Base-by-base conservation (phyloP, 2,113 vertebrate species). In the Cryptoleucopteryx plumbea region DNA sequence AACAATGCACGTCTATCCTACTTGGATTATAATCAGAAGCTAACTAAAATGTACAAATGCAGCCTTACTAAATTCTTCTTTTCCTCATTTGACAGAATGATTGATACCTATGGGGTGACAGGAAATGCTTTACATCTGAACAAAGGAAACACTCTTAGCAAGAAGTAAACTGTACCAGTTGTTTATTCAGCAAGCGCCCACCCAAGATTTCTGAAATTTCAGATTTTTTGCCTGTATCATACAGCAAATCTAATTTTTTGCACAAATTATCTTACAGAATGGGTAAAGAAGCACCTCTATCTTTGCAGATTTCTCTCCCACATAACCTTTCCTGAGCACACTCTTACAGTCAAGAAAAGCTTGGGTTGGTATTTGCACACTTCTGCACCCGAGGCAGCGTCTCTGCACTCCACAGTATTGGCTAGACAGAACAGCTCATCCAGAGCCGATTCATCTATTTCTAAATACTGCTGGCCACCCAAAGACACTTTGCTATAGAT, bases 141-240 rank as follows among this genome's bases (percentile, higher is more conserved):
- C 94, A 96, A 95, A 94, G 93, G 20, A 85, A 93, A 79, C 10
- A 89, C 7, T 95, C 74, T 90, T 48, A 63, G 68, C 43, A 87
- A 94, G 70, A 87, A 94, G 65, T 79, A 94, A 97, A 93, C 82
- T 70, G 52, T 16, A 85, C 56, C 43, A 26, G 61, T 16, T 65
- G 58, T 88, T 94, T 85, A 23, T 15, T 75, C n/a, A 93, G 65
- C 70, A 65, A 88, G 61, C 2, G 2, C 43, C 65, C 77, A 87
- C 56, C 34, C 77, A 42, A 32, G 1, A 52, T 21, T 84, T 25
- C 56, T 61, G 40, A 75, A 85, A 86, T 40, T 59, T 68, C 79
- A 34, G 11, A 17, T 45, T 75, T 82, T 82, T 71, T 31, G 38
- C 52, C 66, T 19, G 18, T 52, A 48, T 31, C 0, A 1, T 59